phyloP scores from a whole-genome alignment of 2,113 vertebrate genomes.

The Crotalus tigris region DNA sequence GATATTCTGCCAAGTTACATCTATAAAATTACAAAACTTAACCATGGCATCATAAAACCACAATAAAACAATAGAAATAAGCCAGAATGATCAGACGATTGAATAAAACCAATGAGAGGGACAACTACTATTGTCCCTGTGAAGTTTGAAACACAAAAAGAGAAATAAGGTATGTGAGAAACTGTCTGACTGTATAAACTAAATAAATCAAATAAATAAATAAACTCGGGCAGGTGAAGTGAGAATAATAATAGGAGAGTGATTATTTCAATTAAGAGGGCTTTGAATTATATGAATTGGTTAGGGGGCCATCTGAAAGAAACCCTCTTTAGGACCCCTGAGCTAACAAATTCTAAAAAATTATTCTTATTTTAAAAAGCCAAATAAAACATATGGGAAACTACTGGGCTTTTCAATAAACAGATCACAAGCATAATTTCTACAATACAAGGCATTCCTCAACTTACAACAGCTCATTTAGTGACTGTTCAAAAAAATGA shows the following conservation, averaged over 20 bases:
- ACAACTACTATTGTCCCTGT: not conserved
- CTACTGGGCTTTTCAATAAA: not conserved
- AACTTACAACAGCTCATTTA: not conserved
- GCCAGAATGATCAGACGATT: not conserved
- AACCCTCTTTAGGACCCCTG: not conserved
- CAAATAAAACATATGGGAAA: not conserved
- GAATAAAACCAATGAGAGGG: not conserved
- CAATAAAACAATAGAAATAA: not conserved
- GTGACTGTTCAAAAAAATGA: too few species aligned
- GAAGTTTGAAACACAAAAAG: not conserved
- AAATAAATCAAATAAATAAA: not conserved
- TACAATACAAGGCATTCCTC: not conserved
- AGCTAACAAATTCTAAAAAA: not conserved
- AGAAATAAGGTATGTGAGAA: not conserved
- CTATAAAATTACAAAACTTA: not conserved
- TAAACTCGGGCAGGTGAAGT: not conserved
- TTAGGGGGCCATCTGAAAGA: not conserved
- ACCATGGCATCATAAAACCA: not conserved
- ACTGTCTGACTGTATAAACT: not conserved
- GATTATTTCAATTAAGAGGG: not conserved
- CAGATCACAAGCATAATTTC: not conserved
- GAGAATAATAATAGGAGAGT: not conserved
- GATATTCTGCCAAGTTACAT: not conserved
- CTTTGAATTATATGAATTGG: not conserved
- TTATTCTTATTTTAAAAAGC: not conserved